phyloP scores from a whole-genome alignment of 1,140 invertebrate genomes.

The Coelopa frigida region DNA sequence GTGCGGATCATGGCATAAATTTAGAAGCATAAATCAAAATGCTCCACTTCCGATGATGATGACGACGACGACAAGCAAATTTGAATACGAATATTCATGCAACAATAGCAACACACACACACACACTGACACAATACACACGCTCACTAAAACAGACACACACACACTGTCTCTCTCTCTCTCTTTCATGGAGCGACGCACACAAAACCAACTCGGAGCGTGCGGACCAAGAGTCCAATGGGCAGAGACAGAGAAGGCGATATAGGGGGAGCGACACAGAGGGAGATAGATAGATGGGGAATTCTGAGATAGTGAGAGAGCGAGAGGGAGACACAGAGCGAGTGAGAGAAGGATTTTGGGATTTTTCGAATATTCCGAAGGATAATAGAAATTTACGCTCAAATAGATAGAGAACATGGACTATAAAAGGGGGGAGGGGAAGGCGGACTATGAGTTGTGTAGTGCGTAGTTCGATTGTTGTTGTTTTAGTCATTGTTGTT shows the following conservation, averaged over 20 bases:
- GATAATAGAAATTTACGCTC: slow-evolving; percentile 12
- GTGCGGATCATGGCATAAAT: slow-evolving; percentile 11
- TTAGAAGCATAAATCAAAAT: slow-evolving; percentile 13
- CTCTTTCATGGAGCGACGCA: too few species aligned
- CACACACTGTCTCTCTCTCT: too few species aligned
- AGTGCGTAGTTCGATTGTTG: too few species aligned
- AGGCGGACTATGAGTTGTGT: too few species aligned
- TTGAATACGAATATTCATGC: slow-evolving; percentile 12
- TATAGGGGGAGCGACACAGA: background rate
- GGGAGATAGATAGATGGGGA: background rate
- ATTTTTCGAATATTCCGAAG: too few species aligned
- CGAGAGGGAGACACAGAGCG: background rate
- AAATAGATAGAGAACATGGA: too few species aligned
- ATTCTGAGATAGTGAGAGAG: background rate
- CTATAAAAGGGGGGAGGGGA: too few species aligned
- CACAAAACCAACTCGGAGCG: too few species aligned
- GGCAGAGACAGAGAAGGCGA: background rate
- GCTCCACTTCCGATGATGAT: slow-evolving; percentile 11
- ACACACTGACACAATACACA: too few species aligned
- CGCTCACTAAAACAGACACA: too few species aligned
- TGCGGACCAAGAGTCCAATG: too few species aligned
- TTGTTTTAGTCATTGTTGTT: too few species aligned
- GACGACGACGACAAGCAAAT: slow-evolving; percentile 11
- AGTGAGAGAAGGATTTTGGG: background rate
- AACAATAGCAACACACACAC: slow-evolving; percentile 2